Base-by-base conservation (phyloP, 2,888 invertebrate genomes). In the Aphelenchoides bicaudatus region DNA sequence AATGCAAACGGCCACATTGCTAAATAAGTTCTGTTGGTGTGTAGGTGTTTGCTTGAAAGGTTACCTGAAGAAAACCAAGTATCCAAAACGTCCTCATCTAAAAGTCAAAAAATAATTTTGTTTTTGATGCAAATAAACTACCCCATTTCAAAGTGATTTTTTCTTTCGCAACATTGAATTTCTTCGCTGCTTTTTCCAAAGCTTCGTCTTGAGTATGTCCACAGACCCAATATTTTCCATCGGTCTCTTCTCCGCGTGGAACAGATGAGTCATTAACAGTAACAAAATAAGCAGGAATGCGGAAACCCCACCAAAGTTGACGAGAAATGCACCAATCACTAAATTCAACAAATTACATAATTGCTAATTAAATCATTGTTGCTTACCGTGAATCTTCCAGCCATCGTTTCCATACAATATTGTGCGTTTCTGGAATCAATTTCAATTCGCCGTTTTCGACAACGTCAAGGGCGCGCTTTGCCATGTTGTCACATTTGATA, bases 21-120 rank as follows among this genome's bases (percentile, higher is more conserved):
- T n/a, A n/a, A n/a, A n/a, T n/a, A n/a, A n/a, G n/a, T n/a, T n/a
- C n/a, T n/a, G n/a, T n/a, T n/a, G n/a, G n/a, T n/a, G n/a, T n/a
- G n/a, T n/a, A n/a, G n/a, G n/a, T n/a, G n/a, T n/a, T n/a, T n/a
- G n/a, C n/a, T n/a, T n/a, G n/a, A n/a, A n/a, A n/a, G n/a, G n/a
- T n/a, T n/a, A n/a, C n/a, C n/a, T 0, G 96, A 90, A 0, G 94
- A 94, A 83, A 98, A 98, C 98, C 98, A 99, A 0, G 98, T 98
- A 80, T 98, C 98, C 62, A 98, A 82, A 0, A 99, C 98, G 82
- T 99, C 98, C 39, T 90, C 89, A 79, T 98, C 96, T 76, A 39
- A 52, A 69, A 63, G 5, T 3, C 16, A 5, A 6, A 6, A 5
- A 6, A 16, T 49, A 16, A 39, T 28, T n/a, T n/a, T 6, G 39